Evolutionary conservation across 2,888 invertebrate species (phyloP).

Genomic region (Pegoplata infirma): DNA sequence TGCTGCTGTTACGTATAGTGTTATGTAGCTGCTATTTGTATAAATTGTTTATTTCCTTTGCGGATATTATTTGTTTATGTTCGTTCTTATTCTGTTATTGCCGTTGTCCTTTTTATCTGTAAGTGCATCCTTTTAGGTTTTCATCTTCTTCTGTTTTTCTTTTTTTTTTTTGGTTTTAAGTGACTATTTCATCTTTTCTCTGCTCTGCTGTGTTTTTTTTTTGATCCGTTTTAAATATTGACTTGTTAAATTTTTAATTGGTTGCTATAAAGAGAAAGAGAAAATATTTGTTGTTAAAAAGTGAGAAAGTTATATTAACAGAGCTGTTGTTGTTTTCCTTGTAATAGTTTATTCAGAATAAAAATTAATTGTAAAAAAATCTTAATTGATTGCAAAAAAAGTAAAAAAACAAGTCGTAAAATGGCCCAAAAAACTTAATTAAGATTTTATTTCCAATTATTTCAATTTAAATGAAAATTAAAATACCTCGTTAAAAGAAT

Average conservation of each 20-base stretch:
- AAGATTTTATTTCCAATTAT: slow-evolving; percentile 10
- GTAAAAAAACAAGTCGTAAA: too few relatives aligned
- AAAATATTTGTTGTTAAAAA: neutral
- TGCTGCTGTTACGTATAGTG: neutral
- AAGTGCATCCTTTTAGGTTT: slow-evolving; percentile 28
- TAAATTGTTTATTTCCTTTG: slow-evolving; percentile 60
- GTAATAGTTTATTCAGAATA: slow-evolving; percentile 1
- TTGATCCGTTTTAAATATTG: slow-evolving; percentile 46
- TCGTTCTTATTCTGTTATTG: slow-evolving; percentile 21
- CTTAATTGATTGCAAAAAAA: slow-evolving; percentile 1
- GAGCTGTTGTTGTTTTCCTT: neutral
- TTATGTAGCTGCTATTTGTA: slow-evolving; percentile 37
- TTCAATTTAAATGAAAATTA: neutral
- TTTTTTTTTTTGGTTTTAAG: slow-evolving; percentile 7
- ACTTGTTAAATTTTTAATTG: slow-evolving; percentile 57
- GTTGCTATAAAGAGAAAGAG: slow-evolving; percentile 51
- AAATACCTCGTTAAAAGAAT: neutral
- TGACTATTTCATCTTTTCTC: neutral
- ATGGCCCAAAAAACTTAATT: slow-evolving; percentile 35
- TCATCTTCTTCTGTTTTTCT: slow-evolving; percentile 19
- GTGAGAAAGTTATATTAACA: too few relatives aligned
- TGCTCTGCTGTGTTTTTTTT: slow-evolving; percentile 1
- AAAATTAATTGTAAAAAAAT: slow-evolving; percentile 23
- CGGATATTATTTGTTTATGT: slow-evolving; percentile 51
- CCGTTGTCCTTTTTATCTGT: slow-evolving; percentile 23